These are phyloP conservation scores for Garra rufa DNA, from an alignment of 2,113 vertebrate species.

Conservation along the genomic window DNA sequence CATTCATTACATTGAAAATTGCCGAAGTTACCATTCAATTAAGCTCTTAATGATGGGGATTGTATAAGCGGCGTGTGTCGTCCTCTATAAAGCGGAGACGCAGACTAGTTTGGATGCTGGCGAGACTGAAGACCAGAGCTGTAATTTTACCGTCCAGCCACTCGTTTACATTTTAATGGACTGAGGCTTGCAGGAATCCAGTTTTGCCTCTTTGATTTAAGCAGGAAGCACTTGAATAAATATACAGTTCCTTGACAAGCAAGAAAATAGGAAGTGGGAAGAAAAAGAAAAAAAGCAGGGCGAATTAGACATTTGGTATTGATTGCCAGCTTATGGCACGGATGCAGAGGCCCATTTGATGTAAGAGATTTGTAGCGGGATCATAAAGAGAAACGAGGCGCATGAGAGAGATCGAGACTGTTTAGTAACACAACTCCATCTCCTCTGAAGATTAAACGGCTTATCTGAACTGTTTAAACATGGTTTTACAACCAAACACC, in stretches of 20 bases:
- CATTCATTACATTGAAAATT: conserved; percentile 39
- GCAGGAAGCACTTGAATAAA: conserved; percentile 64
- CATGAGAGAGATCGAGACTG: conserved; percentile 60
- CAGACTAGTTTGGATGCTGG: conserved; percentile 3
- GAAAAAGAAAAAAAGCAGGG: conserved; percentile 51
- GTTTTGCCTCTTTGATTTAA: conserved; percentile 65
- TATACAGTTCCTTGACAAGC: conserved; percentile 45
- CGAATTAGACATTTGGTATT: conserved; percentile 64
- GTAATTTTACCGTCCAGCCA: conserved; percentile 63
- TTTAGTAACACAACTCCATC: conserved; percentile 66
- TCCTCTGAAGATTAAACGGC: conserved; percentile 64
- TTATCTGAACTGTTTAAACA: conserved; percentile 57
- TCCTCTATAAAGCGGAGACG: conserved; percentile 10
- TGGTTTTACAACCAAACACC: not conserved
- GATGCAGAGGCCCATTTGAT: conserved; percentile 64
- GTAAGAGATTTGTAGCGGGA: conserved; percentile 62
- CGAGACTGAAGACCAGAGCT: conserved; percentile 48
- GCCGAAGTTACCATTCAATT: conserved; percentile 29
- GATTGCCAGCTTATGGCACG: conserved; percentile 63
- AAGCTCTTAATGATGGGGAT: conserved; percentile 23
- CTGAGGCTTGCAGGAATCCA: conserved; percentile 51
- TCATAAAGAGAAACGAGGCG: conserved; percentile 38
- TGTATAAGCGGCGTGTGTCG: not conserved
- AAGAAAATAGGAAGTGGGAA: conserved; percentile 17
- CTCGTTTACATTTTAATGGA: conserved; percentile 64